These are phyloP conservation scores for Gari tellinella DNA, from an alignment of 2,888 invertebrate species.

Conservation along the genomic window DNA sequence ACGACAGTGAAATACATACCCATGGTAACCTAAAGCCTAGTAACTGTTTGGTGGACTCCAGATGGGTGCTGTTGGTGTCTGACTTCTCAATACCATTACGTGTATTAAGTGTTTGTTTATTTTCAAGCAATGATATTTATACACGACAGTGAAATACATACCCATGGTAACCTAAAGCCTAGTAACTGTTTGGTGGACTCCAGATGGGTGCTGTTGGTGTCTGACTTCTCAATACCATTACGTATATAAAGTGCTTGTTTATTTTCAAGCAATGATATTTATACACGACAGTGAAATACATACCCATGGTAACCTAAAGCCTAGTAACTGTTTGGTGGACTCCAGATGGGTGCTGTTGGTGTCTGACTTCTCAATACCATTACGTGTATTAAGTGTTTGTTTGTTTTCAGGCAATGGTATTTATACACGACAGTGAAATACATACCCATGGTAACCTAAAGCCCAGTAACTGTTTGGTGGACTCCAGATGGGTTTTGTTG, in stretches of 20 bases:
- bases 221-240: too few species aligned
- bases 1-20: constrained; percentile 77
- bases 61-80: constrained; percentile 80
- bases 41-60: constrained; percentile 81
- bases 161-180: constrained; percentile 80
- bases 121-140: constrained; percentile 82
- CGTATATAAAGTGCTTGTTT: too few species aligned
- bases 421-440: constrained; percentile 80
- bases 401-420: constrained; percentile 82
- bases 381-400: too few species aligned
- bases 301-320: constrained; percentile 80
- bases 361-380: too few species aligned
- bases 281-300: constrained; percentile 79
- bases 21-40: constrained; percentile 81
- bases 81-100: too few species aligned
- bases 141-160: constrained; percentile 78
- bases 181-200: constrained; percentile 81
- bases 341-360: constrained; percentile 81
- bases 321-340: constrained; percentile 81
- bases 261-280: constrained; percentile 81
- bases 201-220: constrained; percentile 80
- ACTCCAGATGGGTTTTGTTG: constrained; percentile 81
- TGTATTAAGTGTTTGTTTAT: too few species aligned
- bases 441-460: constrained; percentile 80
- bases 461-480: constrained; percentile 80